Evolutionary conservation across 1,140 invertebrate genomes (phyloP).

Genomic region (Zophobas morio): DNA sequence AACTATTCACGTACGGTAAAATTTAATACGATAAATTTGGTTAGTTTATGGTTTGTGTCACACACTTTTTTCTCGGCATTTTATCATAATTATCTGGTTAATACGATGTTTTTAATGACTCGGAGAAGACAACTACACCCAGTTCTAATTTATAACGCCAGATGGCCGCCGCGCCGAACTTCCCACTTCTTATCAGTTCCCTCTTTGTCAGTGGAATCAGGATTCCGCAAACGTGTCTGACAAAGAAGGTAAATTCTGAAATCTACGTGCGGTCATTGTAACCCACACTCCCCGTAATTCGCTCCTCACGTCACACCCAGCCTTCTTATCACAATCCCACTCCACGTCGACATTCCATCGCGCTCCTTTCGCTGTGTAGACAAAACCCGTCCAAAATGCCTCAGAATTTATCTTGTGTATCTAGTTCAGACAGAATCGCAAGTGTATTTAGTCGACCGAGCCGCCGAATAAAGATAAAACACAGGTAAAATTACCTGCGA

Average conservation of each 20-base stretch:
- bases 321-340: constrained; percentile 3
- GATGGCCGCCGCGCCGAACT: background rate
- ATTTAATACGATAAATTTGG: no score
- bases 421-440: constrained; percentile 59
- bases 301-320: constrained; percentile 13
- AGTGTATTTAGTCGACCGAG: constrained; percentile 45
- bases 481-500: constrained; percentile 28
- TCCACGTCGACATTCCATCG: background rate
- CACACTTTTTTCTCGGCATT: no score
- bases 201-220: background rate
- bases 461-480: constrained; percentile 29
- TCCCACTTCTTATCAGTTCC: background rate
- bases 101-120: no score
- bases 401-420: constrained; percentile 53
- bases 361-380: constrained; percentile 4
- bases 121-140: background rate
- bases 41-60: no score
- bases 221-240: constrained; percentile 24
- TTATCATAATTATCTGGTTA: no score
- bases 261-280: constrained; percentile 45
- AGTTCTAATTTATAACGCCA: background rate
- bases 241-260: constrained; percentile 37
- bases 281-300: constrained; percentile 2
- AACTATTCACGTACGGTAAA: no score
- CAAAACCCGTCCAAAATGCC: constrained; percentile 20